A percentile compares a stretch with the other conserved stretches of the same genome.
Conservation (phyloP, 2,797 vertebrate species). For the Myotis vivesi region DNA sequence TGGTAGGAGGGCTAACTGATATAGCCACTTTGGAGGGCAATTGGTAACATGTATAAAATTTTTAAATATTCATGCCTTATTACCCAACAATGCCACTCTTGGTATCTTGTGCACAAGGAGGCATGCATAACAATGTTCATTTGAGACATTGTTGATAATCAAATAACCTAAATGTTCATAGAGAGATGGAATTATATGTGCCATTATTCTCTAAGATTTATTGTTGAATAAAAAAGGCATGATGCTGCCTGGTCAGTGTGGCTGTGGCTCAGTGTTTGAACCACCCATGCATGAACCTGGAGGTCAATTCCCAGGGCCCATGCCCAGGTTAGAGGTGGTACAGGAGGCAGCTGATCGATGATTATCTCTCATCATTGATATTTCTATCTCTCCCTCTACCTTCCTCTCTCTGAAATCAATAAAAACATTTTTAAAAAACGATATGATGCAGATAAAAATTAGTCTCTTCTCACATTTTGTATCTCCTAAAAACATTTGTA, state of each 20-base stretch:
- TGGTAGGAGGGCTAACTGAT: neutral
- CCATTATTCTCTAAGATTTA: neutral
- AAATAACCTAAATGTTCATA: neutral
- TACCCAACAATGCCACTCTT: neutral
- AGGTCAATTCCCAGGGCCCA: too few species aligned
- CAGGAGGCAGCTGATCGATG: too few species aligned
- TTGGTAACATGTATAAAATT: neutral
- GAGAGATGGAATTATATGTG: neutral
- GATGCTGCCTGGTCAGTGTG: neutral
- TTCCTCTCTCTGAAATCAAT: too few species aligned
- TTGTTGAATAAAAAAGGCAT: neutral
- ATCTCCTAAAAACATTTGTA: neutral
- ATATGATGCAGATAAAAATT: neutral
- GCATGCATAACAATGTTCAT: neutral
- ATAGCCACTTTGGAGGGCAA: neutral
- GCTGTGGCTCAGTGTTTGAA: too few species aligned
- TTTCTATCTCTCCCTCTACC: too few species aligned
- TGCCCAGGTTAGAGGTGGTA: too few species aligned
- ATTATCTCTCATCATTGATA: too few species aligned
- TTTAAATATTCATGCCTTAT: neutral
- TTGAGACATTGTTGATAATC: neutral
- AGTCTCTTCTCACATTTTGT: neutral
- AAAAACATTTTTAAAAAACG: too few species aligned
- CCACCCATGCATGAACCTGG: too few species aligned
- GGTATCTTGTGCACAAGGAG: neutral